Percentiles rank a stretch among this genome's conserved stretches.
These are phyloP conservation scores for Pachyuromys duprasi DNA, from an alignment of 2,797 vertebrate species.

Conservation along the genomic window DNA sequence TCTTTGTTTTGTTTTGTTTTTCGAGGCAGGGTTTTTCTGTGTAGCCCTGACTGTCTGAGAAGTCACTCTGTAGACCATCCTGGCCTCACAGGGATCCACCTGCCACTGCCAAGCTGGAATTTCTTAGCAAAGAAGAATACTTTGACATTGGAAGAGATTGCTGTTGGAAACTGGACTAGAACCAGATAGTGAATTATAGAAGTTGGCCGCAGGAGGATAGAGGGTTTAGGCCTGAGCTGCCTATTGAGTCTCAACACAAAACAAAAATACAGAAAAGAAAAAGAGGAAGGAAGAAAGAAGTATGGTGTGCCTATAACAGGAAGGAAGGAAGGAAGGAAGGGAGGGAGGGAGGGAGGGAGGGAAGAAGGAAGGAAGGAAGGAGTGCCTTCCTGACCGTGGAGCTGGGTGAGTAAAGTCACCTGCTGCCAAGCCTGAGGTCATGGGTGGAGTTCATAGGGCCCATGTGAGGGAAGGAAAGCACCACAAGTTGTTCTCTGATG, in stretches of 20 bases:
- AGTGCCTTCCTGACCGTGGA: neutral
- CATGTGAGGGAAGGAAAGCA: too few species aligned
- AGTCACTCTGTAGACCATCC: too few species aligned
- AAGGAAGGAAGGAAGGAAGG: neutral
- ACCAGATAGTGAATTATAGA: neutral
- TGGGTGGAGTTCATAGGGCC: too few species aligned
- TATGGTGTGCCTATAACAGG: too few species aligned
- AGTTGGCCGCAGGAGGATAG: neutral
- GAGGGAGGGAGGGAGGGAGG: fast-evolving
- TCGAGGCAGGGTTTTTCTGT: too few species aligned
- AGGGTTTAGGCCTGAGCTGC: neutral
- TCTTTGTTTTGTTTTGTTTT: too few species aligned
- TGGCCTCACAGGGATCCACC: too few species aligned
- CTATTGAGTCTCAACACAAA: neutral
- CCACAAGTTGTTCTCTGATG: neutral
- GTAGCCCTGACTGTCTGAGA: too few species aligned
- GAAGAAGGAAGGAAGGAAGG: neutral
- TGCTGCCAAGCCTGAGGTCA: too few species aligned
- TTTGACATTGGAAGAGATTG: neutral
- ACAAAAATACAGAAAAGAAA: too few species aligned
- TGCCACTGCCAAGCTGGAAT: neutral
- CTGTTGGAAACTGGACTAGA: neutral
- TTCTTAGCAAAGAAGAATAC: neutral
- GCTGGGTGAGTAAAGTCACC: neutral
- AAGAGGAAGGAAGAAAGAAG: too few species aligned